A percentile compares a stretch with the other conserved stretches of the same genome.
phyloP scores from a whole-genome alignment of 1,140 invertebrate species.

The Ectropis grisescens region DNA sequence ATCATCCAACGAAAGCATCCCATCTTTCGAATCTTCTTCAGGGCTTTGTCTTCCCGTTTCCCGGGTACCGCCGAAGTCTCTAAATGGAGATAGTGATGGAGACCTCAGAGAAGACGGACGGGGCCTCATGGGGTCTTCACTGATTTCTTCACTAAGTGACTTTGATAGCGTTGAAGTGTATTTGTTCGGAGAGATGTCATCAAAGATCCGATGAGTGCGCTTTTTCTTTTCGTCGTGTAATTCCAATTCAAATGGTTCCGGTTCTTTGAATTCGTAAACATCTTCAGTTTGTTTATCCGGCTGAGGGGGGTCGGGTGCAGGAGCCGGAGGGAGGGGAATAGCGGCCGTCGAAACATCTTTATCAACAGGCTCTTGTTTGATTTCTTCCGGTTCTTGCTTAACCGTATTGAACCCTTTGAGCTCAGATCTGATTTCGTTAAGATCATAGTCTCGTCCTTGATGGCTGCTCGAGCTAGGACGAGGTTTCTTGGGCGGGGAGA shows the following conservation, averaged over 20 bases:
- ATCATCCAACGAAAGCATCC: slow-evolving; percentile 72
- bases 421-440: slow-evolving; percentile 87
- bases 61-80: slow-evolving; percentile 46
- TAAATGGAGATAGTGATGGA: slow-evolving; percentile 56
- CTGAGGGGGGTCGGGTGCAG: slow-evolving; percentile 33
- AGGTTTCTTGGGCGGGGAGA: slow-evolving; percentile 39
- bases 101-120: slow-evolving; percentile 47
- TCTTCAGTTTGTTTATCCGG: slow-evolving; percentile 74
- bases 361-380: slow-evolving; percentile 56
- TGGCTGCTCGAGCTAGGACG: slow-evolving; percentile 23
- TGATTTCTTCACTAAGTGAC: slow-evolving; percentile 58
- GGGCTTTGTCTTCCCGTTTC: slow-evolving; percentile 37
- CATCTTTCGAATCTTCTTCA: slow-evolving; percentile 73
- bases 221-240: slow-evolving; percentile 76
- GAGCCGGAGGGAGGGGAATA: slow-evolving; percentile 14
- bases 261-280: slow-evolving; percentile 91
- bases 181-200: slow-evolving; percentile 68
- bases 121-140: slow-evolving; percentile 38
- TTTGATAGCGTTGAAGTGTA: slow-evolving; percentile 56
- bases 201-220: slow-evolving; percentile 70
- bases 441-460: slow-evolving; percentile 78
- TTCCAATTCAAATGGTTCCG: slow-evolving; percentile 88
- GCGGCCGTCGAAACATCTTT: slow-evolving; percentile 25
- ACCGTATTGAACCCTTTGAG: slow-evolving; percentile 79
- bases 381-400: slow-evolving; percentile 55